Percentiles rank a stretch among this genome's conserved stretches.
Evolutionary conservation across 2,113 vertebrate species (phyloP).

Genomic region (Oncorhynchus clarkii): DNA sequence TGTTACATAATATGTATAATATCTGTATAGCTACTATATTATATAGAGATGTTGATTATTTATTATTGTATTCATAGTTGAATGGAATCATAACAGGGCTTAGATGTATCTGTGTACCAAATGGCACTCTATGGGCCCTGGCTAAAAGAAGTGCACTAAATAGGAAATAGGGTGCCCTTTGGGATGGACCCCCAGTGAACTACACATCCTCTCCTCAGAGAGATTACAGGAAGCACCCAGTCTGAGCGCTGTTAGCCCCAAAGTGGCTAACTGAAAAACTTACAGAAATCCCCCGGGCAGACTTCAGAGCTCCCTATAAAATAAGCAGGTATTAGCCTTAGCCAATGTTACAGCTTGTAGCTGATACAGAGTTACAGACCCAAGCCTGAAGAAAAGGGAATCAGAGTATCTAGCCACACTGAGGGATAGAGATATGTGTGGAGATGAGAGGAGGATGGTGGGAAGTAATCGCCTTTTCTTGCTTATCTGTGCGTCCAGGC

Average conservation of each 20-base stretch:
- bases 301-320: conserved; percentile 54
- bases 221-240: conserved; percentile 56
- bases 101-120: too few species aligned
- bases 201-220: conserved; percentile 42
- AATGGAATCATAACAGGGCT: background rate
- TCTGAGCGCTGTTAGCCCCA: conserved; percentile 44
- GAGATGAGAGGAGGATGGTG: conserved; percentile 22
- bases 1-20: background rate
- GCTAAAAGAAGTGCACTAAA: too few species aligned
- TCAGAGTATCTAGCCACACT: conserved; percentile 43
- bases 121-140: too few species aligned
- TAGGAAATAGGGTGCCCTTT: background rate
- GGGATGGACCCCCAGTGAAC: conserved; percentile 4
- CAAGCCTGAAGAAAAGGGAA: conserved; percentile 23
- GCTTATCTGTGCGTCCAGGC: conserved; percentile 60
- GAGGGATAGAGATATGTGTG: conserved; percentile 50
- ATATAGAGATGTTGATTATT: background rate
- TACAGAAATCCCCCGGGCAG: conserved; percentile 44
- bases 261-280: conserved; percentile 72
- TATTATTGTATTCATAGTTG: background rate
- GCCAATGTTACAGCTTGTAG: conserved; percentile 54
- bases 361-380: conserved; percentile 44
- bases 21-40: too few species aligned
- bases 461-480: conserved; percentile 57
- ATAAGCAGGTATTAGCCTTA: conserved; percentile 60